Percentiles rank a stretch among this genome's conserved stretches.
Evolutionary conservation across 2,113 vertebrate genomes (phyloP).

Genomic region (Cephalopholis sonnerati): DNA sequence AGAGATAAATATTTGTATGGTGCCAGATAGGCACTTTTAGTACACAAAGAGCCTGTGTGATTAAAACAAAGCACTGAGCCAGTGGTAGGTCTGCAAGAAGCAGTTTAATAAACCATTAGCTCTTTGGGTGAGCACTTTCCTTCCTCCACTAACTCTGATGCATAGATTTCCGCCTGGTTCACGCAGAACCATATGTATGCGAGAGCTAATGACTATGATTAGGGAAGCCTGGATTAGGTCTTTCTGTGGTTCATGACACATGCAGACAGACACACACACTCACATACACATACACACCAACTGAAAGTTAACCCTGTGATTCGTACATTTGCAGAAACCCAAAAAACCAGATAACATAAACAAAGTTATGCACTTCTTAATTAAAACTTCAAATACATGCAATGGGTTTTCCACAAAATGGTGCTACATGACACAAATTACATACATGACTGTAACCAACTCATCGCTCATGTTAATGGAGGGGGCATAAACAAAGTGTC

Average conservation of each 20-base stretch:
- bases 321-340: conserved; percentile 55
- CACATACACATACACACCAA: conserved; percentile 35
- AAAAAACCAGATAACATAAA: conserved; percentile 61
- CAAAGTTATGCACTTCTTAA: conserved; percentile 59
- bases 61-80: conserved; percentile 66
- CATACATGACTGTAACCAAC: conserved; percentile 56
- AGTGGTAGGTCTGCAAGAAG: conserved; percentile 52
- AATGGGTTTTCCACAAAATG: conserved; percentile 64
- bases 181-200: conserved; percentile 61
- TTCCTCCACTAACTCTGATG: conserved; percentile 34
- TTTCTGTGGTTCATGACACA: conserved; percentile 69
- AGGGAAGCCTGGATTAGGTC: conserved; percentile 71
- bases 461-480: conserved; percentile 72
- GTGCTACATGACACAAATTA: conserved; percentile 63
- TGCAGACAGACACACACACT: neutral
- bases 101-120: conserved; percentile 76
- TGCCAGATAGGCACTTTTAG: conserved; percentile 43
- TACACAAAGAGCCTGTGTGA: conserved; percentile 51
- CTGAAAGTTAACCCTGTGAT: conserved; percentile 61
- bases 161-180: conserved; percentile 33
- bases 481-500: conserved; percentile 63
- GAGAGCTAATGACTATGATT: conserved; percentile 80
- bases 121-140: conserved; percentile 63
- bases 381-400: conserved; percentile 56
- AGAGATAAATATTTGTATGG: conserved; percentile 33